A percentile compares a stretch with the other conserved stretches of the same genome.
Evolutionary conservation across 1,140 invertebrate genomes (phyloP).

Genomic region (Drosophila nasuta): DNA sequence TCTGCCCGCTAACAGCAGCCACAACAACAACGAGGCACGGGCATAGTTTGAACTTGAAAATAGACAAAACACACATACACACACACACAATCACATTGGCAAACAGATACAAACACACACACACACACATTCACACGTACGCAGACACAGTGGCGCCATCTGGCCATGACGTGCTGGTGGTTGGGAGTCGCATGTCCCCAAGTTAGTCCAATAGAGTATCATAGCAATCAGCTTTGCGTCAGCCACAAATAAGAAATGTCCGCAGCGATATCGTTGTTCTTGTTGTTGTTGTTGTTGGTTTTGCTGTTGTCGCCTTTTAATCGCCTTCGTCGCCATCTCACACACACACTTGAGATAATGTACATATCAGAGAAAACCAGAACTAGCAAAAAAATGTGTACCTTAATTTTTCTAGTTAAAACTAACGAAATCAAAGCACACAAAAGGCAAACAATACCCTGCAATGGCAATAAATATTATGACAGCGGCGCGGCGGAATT

Average conservation of each 20-base stretch:
- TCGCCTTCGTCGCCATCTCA: neutral
- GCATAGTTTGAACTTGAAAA: constrained; percentile 47
- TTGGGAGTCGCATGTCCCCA: neutral
- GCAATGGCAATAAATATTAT: neutral
- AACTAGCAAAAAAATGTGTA: constrained; percentile 12
- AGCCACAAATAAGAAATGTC: constrained; percentile 26
- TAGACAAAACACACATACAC: constrained; percentile 19
- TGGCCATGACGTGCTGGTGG: constrained; percentile 15
- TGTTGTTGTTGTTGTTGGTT: neutral
- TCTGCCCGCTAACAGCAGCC: neutral
- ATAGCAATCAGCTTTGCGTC: constrained; percentile 37
- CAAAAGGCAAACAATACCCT: neutral
- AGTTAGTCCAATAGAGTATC: constrained; percentile 19
- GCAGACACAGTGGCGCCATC: constrained; percentile 41
- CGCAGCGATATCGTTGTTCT: constrained; percentile 31
- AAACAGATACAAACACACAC: neutral
- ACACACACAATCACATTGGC: neutral
- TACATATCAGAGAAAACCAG: constrained; percentile 10
- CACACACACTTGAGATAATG: constrained; percentile 41
- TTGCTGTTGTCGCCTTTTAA: constrained; percentile 1
- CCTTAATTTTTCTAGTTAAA: constrained; percentile 15
- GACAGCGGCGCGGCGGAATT: neutral
- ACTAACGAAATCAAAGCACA: neutral
- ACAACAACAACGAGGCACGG: constrained; percentile 20
- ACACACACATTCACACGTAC: neutral